A percentile compares a stretch with the other conserved stretches of the same genome.
phyloP scores from a whole-genome alignment of 2,888 invertebrate genomes.

The Drosophila demipolita region DNA sequence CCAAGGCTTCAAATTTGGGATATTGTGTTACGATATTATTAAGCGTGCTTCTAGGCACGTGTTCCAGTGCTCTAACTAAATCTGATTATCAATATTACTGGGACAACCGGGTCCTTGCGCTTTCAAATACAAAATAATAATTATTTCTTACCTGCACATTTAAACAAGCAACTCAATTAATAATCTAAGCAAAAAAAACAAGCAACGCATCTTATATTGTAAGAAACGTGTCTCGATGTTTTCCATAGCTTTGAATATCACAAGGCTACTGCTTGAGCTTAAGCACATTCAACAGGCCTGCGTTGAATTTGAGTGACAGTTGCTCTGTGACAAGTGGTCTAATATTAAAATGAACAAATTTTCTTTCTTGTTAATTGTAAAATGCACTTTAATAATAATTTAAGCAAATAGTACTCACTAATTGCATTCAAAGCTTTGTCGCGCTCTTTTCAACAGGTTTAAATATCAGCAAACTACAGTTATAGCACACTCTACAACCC shows the following conservation, averaged over 20 bases:
- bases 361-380: neutral
- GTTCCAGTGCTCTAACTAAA: neutral
- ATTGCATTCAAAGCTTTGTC: neutral
- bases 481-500: conserved; percentile 45
- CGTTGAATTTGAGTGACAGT: neutral
- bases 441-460: neutral
- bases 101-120: neutral
- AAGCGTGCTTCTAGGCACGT: neutral
- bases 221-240: too few relatives aligned
- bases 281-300: neutral
- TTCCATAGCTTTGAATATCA: neutral
- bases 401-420: too few relatives aligned
- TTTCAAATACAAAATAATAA: neutral
- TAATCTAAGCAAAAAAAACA: too few relatives aligned
- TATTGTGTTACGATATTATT: neutral
- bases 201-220: too few relatives aligned
- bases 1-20: neutral
- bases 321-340: neutral
- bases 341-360: neutral
- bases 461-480: conserved; percentile 43
- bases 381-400: neutral
- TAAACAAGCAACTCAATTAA: neutral
- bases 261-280: neutral
- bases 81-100: neutral
- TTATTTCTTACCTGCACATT: neutral